Evolutionary conservation across 1,140 invertebrate genomes (phyloP).

Genomic region (Coptotermes formosanus): DNA sequence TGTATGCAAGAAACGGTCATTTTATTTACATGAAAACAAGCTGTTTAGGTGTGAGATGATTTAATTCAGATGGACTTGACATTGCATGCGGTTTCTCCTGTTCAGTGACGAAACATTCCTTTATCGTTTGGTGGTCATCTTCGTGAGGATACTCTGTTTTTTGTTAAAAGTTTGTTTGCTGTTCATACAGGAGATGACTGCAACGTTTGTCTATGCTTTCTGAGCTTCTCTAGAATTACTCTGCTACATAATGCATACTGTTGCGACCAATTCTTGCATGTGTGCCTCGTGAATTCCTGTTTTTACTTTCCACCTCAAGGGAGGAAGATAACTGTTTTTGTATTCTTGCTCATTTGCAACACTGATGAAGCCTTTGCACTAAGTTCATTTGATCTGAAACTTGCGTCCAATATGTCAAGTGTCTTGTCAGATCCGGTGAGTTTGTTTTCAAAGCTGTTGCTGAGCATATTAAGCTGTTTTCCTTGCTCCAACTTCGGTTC

Average conservation of each 20-base stretch:
- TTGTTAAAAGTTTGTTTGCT: too few species aligned
- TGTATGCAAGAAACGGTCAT: too few species aligned
- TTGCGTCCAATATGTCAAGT: neutral
- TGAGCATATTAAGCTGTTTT: constrained; percentile 4
- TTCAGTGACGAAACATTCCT: too few species aligned
- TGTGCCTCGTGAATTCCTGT: neutral
- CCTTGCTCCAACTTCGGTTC: constrained; percentile 4
- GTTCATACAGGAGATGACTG: too few species aligned
- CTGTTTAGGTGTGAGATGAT: too few species aligned
- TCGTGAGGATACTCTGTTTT: too few species aligned
- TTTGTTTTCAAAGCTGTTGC: constrained; percentile 7
- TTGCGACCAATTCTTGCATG: neutral
- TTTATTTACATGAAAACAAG: too few species aligned
- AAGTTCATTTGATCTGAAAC: constrained; percentile 1
- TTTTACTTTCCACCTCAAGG: neutral
- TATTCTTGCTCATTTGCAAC: neutral
- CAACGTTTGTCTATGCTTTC: too few species aligned
- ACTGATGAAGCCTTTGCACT: constrained; percentile 9
- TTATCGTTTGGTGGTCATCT: too few species aligned
- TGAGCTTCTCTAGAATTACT: neutral
- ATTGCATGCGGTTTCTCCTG: too few species aligned
- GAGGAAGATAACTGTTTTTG: neutral
- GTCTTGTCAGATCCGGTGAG: neutral
- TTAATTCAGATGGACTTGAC: too few species aligned
- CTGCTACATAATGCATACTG: neutral